Conservation (phyloP, 2,797 vertebrate species). For the Scarus forsteni region DNA sequence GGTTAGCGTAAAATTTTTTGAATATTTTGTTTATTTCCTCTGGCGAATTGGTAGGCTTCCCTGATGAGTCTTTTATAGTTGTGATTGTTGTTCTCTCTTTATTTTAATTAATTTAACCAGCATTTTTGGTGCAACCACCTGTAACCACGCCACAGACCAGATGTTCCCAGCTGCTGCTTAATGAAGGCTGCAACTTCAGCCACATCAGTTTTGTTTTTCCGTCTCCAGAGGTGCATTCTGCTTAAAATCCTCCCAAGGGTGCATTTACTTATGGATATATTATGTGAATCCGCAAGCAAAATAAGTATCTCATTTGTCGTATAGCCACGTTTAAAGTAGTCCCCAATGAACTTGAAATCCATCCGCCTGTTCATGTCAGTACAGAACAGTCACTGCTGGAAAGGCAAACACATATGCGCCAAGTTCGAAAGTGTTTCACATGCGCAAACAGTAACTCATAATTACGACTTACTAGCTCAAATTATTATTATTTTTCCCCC, state of each 20-base stretch:
- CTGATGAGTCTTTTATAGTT: no score
- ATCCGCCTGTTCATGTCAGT: neutral
- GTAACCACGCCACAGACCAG: conserved; percentile 6
- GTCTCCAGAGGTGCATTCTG: neutral
- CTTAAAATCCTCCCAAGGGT: neutral
- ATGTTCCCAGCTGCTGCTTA: conserved; percentile 13
- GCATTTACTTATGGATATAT: neutral
- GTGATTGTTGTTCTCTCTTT: no score
- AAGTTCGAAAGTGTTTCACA: no score
- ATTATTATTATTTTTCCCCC: no score
- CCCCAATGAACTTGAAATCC: neutral
- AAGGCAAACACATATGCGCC: no score
- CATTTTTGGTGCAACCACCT: conserved; percentile 18
- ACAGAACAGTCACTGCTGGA: no score
- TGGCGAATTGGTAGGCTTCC: no score
- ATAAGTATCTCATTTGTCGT: conserved; percentile 2
- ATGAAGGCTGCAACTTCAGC: neutral
- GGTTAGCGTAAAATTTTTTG: no score
- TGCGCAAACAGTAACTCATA: no score
- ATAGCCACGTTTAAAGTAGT: conserved; percentile 1
- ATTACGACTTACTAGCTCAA: no score
- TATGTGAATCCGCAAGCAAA: conserved; percentile 6
- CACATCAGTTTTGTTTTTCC: neutral
- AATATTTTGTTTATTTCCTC: no score
- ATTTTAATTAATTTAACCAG: neutral